phyloP scores from a whole-genome alignment of 2,113 vertebrate species.

The Propithecus coquereli region DNA sequence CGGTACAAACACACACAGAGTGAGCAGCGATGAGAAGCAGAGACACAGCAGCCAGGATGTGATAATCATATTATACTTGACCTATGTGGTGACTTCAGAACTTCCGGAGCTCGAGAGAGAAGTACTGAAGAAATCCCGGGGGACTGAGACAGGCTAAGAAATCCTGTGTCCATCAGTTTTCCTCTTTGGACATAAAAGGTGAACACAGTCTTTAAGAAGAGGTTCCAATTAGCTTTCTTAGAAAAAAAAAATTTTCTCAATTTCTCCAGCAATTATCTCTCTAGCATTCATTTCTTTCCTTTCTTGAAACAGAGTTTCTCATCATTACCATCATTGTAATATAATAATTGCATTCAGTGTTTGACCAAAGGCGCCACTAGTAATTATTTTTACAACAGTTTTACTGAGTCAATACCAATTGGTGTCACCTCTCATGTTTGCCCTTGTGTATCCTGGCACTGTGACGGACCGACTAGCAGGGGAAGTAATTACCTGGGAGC shows the following conservation, averaged over 20 bases:
- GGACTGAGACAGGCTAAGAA: background rate
- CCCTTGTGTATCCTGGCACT: background rate
- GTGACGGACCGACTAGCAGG: background rate
- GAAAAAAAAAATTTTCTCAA: background rate
- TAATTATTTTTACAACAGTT: slow-evolving; percentile 59
- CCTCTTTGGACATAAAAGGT: background rate
- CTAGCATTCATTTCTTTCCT: background rate
- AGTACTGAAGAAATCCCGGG: background rate
- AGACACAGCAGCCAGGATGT: background rate
- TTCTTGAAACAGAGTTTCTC: slow-evolving; percentile 44
- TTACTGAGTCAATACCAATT: slow-evolving; percentile 41
- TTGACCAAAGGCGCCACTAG: slow-evolving; percentile 48
- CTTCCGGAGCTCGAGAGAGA: background rate
- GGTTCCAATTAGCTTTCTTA: slow-evolving; percentile 11
- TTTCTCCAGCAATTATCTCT: slow-evolving; percentile 1
- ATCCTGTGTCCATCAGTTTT: background rate
- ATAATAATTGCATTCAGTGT: slow-evolving; percentile 21
- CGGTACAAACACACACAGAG: background rate
- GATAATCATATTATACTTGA: background rate
- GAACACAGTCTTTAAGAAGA: background rate
- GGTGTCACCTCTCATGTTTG: slow-evolving; percentile 38
- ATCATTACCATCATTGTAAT: slow-evolving; percentile 37
- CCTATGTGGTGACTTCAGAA: background rate
- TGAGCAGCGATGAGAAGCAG: background rate
- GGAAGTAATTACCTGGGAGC: slow-evolving; percentile 52